phyloP scores from a whole-genome alignment of 2,113 vertebrate species.

The human (Homo sapiens) region DNA sequence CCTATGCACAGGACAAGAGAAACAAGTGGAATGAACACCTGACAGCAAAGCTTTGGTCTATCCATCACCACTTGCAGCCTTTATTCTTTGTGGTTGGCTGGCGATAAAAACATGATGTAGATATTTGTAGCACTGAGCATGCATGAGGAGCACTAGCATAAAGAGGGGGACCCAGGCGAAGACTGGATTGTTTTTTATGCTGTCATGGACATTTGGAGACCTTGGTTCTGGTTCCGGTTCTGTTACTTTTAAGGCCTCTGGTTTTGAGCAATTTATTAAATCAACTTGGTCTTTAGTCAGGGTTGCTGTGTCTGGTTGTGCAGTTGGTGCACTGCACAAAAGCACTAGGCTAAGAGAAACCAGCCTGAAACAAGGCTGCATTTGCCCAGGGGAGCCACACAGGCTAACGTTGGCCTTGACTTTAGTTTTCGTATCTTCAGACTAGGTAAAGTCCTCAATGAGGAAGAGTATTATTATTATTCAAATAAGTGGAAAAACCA shows the following conservation, averaged over 20 bases:
- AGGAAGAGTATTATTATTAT: not conserved
- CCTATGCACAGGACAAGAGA: not conserved
- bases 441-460: not conserved
- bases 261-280: not conserved
- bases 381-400: not conserved
- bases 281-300: not conserved
- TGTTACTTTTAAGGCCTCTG: not conserved
- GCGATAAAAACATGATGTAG: not conserved
- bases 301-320: not conserved
- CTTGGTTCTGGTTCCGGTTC: not conserved
- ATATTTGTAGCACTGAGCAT: not conserved
- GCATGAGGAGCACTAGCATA: not conserved
- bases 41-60: not conserved
- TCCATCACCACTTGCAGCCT: not conserved
- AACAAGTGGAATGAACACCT: not conserved
- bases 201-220: not conserved
- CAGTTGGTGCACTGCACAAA: not conserved
- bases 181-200: not conserved
- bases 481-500: not conserved
- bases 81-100: not conserved
- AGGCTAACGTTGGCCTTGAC: not conserved
- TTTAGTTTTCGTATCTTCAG: not conserved
- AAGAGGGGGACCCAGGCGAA: not conserved
- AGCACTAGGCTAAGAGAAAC: not conserved
- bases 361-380: not conserved